These are phyloP conservation scores for Venustaconcha ellipsiformis DNA, from an alignment of 1,140 invertebrate species.

Conservation along the genomic window DNA sequence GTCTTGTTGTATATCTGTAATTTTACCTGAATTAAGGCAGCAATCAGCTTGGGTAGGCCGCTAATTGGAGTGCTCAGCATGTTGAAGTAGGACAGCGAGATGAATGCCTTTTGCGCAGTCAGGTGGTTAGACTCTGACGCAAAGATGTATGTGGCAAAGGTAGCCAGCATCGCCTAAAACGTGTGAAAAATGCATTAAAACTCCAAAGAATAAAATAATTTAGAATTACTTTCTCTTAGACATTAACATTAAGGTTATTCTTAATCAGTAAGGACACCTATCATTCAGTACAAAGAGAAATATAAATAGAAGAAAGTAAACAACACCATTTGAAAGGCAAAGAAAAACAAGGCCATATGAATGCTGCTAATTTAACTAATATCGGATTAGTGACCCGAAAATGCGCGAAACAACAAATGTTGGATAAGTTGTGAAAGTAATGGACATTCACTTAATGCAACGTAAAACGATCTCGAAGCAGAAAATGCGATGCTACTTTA, in stretches of 20 bases:
- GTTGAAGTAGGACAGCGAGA: slow-evolving; percentile 97
- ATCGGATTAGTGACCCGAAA: not conserved
- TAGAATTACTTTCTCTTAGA: not conserved
- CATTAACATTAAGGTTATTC: not conserved
- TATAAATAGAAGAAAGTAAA: too few species aligned
- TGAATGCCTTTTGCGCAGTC: slow-evolving; percentile 91
- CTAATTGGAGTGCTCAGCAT: slow-evolving; percentile 91
- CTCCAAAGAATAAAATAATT: not conserved
- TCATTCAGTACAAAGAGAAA: too few species aligned
- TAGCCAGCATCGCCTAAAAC: slow-evolving; percentile 82
- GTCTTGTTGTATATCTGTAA: not conserved
- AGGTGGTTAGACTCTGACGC: slow-evolving; percentile 76
- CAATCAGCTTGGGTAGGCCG: slow-evolving; percentile 74
- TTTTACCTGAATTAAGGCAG: slow-evolving; percentile 68
- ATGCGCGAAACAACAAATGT: not conserved
- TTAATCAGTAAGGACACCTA: not conserved
- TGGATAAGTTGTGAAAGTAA: not conserved
- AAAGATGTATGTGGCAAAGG: slow-evolving; percentile 76
- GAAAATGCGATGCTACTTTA: not conserved
- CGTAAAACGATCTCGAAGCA: not conserved
- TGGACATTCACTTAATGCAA: not conserved
- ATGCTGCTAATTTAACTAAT: not conserved
- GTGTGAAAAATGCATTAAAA: not conserved
- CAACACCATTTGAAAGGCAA: too few species aligned
- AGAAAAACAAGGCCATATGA: not conserved